Evolutionary conservation across 2,888 invertebrate genomes (phyloP).

Genomic region (Zygaena filipendulae): DNA sequence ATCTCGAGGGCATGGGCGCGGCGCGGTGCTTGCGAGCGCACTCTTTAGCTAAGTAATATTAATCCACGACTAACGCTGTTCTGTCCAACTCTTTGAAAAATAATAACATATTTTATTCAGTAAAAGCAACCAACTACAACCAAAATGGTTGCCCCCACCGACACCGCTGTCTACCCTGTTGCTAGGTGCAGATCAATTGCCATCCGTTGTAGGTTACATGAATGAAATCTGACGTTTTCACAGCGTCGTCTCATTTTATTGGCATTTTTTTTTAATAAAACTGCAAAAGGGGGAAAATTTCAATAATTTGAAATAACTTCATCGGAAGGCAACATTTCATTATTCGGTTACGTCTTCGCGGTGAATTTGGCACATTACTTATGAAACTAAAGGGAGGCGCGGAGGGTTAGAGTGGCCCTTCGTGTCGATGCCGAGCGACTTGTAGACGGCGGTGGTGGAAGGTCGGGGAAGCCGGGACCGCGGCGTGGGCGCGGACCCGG

Average conservation of each 20-base stretch:
- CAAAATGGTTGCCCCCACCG: constrained; percentile 32
- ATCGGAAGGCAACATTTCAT: too few relatives aligned
- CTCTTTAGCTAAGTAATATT: constrained; percentile 44
- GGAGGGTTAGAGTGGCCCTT: constrained; percentile 40
- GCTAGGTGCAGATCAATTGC: constrained; percentile 52
- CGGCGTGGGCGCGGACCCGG: constrained; percentile 43
- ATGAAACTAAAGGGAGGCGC: constrained; percentile 33
- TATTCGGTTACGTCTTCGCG: too few relatives aligned
- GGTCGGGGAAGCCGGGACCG: constrained; percentile 60
- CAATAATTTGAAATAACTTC: too few relatives aligned
- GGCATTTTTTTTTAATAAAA: too few relatives aligned
- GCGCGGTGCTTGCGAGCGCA: constrained; percentile 50
- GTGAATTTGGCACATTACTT: constrained; percentile 37
- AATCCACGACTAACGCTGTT: constrained; percentile 49
- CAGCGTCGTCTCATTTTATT: constrained; percentile 32
- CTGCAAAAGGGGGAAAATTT: too few relatives aligned
- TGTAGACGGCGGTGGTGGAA: constrained; percentile 56
- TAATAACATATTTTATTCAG: constrained; percentile 30
- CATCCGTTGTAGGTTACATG: constrained; percentile 50
- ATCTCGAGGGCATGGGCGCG: constrained; percentile 64
- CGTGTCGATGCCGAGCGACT: constrained; percentile 40
- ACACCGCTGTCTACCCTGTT: constrained; percentile 40
- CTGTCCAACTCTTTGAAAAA: constrained; percentile 40
- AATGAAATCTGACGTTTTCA: constrained; percentile 54
- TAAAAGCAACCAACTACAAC: constrained; percentile 27